Percentiles rank a stretch among this genome's conserved stretches.
Conservation (phyloP, 2,888 invertebrate species). For the Calliopum simillimum region DNA sequence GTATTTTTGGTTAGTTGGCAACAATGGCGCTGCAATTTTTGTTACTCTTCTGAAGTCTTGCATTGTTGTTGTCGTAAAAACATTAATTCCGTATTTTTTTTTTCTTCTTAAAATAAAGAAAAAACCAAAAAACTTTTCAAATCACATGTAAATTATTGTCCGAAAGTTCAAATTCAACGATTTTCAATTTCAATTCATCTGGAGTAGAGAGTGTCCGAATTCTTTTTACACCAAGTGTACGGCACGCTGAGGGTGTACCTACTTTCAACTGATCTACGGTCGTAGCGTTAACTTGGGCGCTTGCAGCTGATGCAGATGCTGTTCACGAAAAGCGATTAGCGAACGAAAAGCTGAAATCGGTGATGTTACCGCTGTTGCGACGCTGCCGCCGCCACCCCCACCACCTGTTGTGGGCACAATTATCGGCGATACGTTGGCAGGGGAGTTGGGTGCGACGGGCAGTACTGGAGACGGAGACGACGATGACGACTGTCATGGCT, state of each 20-base stretch:
- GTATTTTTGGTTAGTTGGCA: slow-evolving; percentile 17
- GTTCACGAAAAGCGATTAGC: slow-evolving; percentile 64
- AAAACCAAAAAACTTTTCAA: slow-evolving; percentile 52
- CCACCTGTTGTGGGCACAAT: slow-evolving; percentile 41
- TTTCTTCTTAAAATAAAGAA: slow-evolving; percentile 45
- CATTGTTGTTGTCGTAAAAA: slow-evolving; percentile 3
- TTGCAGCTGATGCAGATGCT: slow-evolving; percentile 58
- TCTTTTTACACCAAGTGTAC: background rate
- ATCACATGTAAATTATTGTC: slow-evolving; percentile 69
- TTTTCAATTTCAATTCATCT: slow-evolving; percentile 32
- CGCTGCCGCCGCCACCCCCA: no score
- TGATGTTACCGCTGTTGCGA: slow-evolving; percentile 44
- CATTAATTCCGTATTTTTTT: background rate
- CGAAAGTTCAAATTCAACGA: slow-evolving; percentile 60
- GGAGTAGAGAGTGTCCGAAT: slow-evolving; percentile 7
- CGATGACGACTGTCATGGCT: slow-evolving; percentile 64
- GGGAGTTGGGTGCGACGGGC: slow-evolving; percentile 44
- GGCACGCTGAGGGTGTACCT: background rate
- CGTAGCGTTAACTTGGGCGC: slow-evolving; percentile 61
- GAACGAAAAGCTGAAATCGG: slow-evolving; percentile 65
- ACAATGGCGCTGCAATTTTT: slow-evolving; percentile 8
- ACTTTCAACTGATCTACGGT: slow-evolving; percentile 53
- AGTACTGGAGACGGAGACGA: slow-evolving; percentile 49
- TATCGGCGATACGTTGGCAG: slow-evolving; percentile 48
- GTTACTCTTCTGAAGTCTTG: slow-evolving; percentile 7